Percentiles rank a stretch among this genome's conserved stretches.
Conservation (phyloP, 35 echinoderm and acorn worm genomes). For the Ophiothrix spiculata region DNA sequence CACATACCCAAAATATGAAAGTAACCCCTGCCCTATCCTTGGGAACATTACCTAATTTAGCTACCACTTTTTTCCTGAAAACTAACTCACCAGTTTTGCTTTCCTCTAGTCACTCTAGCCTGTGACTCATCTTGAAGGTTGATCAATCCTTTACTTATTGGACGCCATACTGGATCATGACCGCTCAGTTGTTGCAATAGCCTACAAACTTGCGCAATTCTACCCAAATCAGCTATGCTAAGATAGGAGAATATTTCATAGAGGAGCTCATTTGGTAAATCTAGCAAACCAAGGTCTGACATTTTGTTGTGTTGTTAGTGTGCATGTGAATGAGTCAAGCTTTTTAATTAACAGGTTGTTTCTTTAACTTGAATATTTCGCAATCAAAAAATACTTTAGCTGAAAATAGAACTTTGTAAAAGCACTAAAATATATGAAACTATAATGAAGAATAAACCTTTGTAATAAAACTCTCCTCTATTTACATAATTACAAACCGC, state of each 20-base stretch:
- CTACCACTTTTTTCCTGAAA: too few species aligned
- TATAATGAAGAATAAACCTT: background rate
- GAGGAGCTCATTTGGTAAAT: conserved; percentile 28
- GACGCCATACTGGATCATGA: conserved; percentile 34
- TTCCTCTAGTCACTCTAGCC: background rate
- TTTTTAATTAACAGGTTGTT: background rate
- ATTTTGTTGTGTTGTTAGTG: background rate
- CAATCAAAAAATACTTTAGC: background rate
- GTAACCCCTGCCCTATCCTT: too few species aligned
- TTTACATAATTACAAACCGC: conserved; percentile 6
- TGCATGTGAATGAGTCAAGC: background rate
- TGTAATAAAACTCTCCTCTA: background rate
- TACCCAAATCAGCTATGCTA: conserved; percentile 17
- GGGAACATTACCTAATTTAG: too few species aligned
- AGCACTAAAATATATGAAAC: conserved; percentile 13
- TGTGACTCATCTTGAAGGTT: conserved; percentile 20
- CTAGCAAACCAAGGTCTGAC: background rate
- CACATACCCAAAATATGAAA: too few species aligned
- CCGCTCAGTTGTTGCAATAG: background rate
- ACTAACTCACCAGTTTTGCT: background rate
- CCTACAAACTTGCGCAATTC: conserved; percentile 16
- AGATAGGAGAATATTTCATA: conserved; percentile 5
- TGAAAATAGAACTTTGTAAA: background rate
- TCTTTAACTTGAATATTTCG: background rate
- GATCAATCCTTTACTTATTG: conserved; percentile 24